Conservation (phyloP, 2,113 vertebrate genomes). For the Daphoenositta chrysoptera region DNA sequence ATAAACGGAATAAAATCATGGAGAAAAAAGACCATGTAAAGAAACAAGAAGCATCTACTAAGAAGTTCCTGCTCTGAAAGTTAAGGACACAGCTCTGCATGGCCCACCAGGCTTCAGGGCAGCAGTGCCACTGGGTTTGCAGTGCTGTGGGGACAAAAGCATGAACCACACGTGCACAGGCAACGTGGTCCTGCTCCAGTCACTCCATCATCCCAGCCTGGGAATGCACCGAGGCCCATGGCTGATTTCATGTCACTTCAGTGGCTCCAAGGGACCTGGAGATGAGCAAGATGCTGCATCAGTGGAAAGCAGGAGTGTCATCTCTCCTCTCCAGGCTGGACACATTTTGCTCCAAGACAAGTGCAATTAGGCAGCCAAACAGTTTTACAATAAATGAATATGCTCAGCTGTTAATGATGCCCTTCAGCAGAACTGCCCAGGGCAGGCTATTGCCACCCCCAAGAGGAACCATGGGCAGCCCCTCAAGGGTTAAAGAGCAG, state of each 20-base stretch:
- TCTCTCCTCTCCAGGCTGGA: background rate
- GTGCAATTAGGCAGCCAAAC: background rate
- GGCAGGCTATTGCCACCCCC: accelerated
- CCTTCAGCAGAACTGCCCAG: background rate
- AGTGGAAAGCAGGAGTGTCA: background rate
- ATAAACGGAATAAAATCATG: background rate
- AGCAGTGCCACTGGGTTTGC: background rate
- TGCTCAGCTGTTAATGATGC: background rate
- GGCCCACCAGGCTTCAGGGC: background rate
- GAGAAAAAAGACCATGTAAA: background rate
- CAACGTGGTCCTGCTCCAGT: accelerated
- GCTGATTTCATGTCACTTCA: background rate
- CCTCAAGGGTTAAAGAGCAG: background rate
- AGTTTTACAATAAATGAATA: background rate
- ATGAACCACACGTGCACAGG: accelerated
- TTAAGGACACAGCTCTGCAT: background rate
- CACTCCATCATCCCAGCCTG: background rate
- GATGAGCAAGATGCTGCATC: background rate
- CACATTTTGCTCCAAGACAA: background rate
- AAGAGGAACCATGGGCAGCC: background rate
- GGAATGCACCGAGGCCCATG: accelerated
- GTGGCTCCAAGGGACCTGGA: background rate
- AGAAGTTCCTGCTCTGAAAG: background rate
- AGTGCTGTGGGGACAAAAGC: background rate
- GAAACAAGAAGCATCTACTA: background rate